A percentile compares a stretch with the other conserved stretches of the same genome.
Conservation (phyloP, 2,113 vertebrate genomes). For the Peucedramus taeniatus region DNA sequence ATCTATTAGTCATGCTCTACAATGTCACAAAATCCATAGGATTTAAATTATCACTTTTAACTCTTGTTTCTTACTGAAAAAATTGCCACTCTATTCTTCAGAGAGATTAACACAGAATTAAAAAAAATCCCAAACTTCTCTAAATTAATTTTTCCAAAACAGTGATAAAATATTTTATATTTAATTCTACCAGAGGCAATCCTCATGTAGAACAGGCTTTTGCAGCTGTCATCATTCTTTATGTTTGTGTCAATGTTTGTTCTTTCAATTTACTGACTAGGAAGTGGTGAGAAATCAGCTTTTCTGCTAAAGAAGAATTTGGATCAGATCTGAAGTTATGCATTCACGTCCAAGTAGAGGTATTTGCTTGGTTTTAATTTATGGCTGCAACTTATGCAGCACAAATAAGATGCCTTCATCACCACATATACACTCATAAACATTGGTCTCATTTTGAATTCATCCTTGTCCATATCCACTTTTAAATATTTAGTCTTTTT, state of each 20-base stretch:
- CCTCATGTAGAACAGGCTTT: neutral
- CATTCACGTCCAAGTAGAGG: neutral
- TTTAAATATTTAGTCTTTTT: neutral
- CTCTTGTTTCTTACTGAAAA: conserved; percentile 35
- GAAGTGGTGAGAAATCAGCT: neutral
- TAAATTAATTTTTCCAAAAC: conserved; percentile 38
- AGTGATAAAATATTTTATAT: conserved; percentile 22
- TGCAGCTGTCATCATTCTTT: neutral
- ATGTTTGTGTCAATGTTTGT: neutral
- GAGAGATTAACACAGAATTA: conserved; percentile 25
- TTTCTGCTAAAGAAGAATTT: neutral
- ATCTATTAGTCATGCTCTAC: conserved; percentile 16
- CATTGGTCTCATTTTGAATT: neutral
- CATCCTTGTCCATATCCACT: rapidly evolving
- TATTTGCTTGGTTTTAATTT: neutral
- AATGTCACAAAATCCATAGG: conserved; percentile 4
- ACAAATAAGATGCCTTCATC: neutral
- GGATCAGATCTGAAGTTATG: neutral
- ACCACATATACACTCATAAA: neutral
- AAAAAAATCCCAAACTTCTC: neutral
- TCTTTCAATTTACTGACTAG: neutral
- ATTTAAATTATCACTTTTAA: conserved; percentile 55
- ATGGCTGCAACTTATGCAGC: neutral
- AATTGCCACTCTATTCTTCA: conserved; percentile 39
- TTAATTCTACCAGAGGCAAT: conserved; percentile 1